Evolutionary conservation across 2,797 vertebrate genomes (phyloP).

Genomic region (Psittacula derbiana): DNA sequence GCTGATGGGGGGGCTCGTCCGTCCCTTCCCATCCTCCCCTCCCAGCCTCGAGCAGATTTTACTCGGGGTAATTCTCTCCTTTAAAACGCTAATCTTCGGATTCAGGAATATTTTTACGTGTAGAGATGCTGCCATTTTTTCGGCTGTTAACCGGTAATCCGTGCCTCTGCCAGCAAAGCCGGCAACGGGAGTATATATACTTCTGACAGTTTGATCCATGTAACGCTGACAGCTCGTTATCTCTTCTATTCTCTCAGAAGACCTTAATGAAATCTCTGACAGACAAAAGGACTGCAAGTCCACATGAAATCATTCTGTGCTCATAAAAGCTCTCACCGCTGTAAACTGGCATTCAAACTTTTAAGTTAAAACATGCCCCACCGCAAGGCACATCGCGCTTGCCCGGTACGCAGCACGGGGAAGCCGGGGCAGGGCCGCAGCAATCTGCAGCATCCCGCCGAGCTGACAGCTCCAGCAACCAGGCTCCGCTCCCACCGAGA

Average conservation of each 20-base stretch:
- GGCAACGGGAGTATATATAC: not conserved
- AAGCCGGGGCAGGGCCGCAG: not conserved
- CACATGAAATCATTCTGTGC: no score
- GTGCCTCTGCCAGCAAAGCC: not conserved
- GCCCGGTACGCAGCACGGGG: not conserved
- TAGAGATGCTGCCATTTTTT: not conserved
- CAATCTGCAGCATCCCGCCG: not conserved
- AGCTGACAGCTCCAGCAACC: not conserved
- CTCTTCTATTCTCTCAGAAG: not conserved
- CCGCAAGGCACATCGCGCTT: accelerated
- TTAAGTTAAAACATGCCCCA: not conserved
- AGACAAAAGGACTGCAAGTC: not conserved
- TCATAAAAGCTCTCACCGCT: not conserved
- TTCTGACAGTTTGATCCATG: not conserved
- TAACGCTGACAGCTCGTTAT: not conserved
- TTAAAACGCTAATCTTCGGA: not conserved
- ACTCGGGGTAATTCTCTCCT: not conserved
- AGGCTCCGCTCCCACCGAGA: not conserved
- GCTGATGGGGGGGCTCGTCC: not conserved
- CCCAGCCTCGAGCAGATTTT: not conserved
- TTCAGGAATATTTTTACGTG: not conserved
- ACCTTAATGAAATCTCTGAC: constrained; percentile 1
- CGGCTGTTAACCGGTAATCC: not conserved
- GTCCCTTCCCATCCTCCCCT: not conserved
- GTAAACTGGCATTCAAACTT: not conserved